Percentiles rank a stretch among this genome's conserved stretches.
Conservation (phyloP, 2,888 invertebrate species). For the Sarcophaga subvicina region DNA sequence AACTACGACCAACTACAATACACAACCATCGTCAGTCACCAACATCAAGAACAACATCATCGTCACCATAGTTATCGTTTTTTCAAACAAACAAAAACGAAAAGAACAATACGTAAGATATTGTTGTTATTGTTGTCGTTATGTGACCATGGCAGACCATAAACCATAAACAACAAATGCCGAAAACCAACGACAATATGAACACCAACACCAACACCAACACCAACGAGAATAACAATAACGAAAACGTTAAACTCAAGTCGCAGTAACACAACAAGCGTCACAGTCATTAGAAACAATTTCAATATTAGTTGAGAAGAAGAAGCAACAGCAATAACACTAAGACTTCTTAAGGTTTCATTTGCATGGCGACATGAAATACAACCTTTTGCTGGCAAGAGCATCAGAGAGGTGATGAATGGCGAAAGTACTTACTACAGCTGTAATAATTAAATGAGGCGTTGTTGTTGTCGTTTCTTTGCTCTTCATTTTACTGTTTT, state of each 20-base stretch:
- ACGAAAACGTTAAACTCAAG: constrained; percentile 42
- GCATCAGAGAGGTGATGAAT: not conserved
- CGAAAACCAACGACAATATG: not conserved
- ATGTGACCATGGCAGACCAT: constrained; percentile 57
- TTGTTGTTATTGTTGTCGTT: constrained; percentile 49
- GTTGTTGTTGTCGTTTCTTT: no score
- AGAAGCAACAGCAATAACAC: constrained; percentile 12
- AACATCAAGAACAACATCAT: no score
- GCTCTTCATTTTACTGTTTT: no score
- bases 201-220: not conserved
- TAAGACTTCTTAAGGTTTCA: constrained; percentile 28
- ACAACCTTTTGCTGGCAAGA: not conserved
- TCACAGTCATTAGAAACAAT: constrained; percentile 61
- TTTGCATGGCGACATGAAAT: no score
- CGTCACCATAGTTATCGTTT: constrained; percentile 10
- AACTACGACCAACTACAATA: constrained; percentile 25
- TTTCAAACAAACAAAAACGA: constrained; percentile 23
- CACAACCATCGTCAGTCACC: not conserved
- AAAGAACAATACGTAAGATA: constrained; percentile 38
- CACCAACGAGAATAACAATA: constrained; percentile 6
- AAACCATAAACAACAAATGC: constrained; percentile 57
- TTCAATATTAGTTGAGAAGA: constrained; percentile 53
- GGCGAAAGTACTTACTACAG: constrained; percentile 16
- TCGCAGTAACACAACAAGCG: constrained; percentile 31
- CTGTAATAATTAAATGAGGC: constrained; percentile 18